phyloP scores from a whole-genome alignment of 2,888 invertebrate species.

The Andrena chrysosceles region DNA sequence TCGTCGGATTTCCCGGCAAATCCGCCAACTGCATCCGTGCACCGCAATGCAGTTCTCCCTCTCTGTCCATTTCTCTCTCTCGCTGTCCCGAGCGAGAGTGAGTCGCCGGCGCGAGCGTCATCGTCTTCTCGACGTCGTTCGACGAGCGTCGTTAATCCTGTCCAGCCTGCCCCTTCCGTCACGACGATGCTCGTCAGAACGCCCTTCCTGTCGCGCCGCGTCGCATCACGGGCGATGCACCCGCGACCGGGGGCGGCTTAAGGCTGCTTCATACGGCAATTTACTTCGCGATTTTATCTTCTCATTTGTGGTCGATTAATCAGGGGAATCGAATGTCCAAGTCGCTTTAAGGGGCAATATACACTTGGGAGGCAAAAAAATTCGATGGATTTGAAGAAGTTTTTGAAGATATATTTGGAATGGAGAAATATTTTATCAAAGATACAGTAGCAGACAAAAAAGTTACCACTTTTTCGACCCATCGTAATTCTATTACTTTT shows the following conservation, averaged over 20 bases:
- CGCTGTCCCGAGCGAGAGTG: slow-evolving; percentile 9
- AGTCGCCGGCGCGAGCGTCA: slow-evolving; percentile 28
- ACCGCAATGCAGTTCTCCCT: slow-evolving; percentile 60
- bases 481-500: too few species aligned
- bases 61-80: not conserved
- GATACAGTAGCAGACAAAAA: too few species aligned
- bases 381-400: too few species aligned
- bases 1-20: slow-evolving; percentile 23
- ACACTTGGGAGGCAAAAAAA: too few species aligned
- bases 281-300: not conserved
- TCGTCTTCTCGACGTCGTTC: slow-evolving; percentile 47
- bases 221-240: not conserved
- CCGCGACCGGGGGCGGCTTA: not conserved
- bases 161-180: slow-evolving; percentile 32
- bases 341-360: too few species aligned
- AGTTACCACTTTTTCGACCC: too few species aligned
- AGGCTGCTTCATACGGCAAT: slow-evolving; percentile 28
- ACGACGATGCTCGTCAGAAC: slow-evolving; percentile 30
- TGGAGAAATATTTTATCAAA: too few species aligned
- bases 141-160: slow-evolving; percentile 53
- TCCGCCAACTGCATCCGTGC: slow-evolving; percentile 26
- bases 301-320: not conserved
- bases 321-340: too few species aligned
- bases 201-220: slow-evolving; percentile 20
- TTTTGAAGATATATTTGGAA: too few species aligned